Evolutionary conservation across 2,113 vertebrate species (phyloP), one percentile per base, ranked within the genome.

Genomic region (Gracilinanus agilis): DNA sequence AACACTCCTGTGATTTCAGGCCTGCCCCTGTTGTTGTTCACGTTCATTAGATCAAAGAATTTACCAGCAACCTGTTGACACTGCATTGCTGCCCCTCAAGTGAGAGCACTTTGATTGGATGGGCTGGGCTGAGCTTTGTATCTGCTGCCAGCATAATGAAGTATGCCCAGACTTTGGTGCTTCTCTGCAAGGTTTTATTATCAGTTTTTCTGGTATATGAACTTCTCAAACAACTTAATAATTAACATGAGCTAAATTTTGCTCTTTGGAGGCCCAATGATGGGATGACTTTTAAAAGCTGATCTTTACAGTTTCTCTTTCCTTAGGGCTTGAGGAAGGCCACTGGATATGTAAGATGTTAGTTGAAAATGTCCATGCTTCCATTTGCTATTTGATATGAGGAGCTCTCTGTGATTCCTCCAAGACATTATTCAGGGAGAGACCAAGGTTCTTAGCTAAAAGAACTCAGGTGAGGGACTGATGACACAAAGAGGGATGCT

Each of bases 191-290:
- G 92, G 23, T 75, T 94, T 97, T 97, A 90, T 96, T 94, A 94
- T 98, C 49, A 25, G 24, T 95, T 88, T 93, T 96, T 93, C 95
- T 98, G 96, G 55, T 88, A 96, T 96, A 90, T 95, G 97, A 98
- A 95, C 93, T 92, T 94, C 88, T 49, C 29, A 95, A 97, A 94
- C 89, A 89, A 56, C 95, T 91, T 98, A 98, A 98, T 98, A 98
- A 98, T 98, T 95, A 97, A 98, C 96, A 94, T 0, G 54, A 1
- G 29, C 24, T 88, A 97, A 91, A 92, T 0, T 0, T 1, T 24
- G 53, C 83, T 95, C 0, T 0, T 91, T 53, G 91, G 0, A 95
- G 88, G 90, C 21, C 58, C 40, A 24, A 88, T 92, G 93, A 95
- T 53, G 40, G 55, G 53, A 2, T 90, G 94, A 93, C 90, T 93